Evolutionary conservation across 1,140 invertebrate genomes (phyloP).

Genomic region (Drosophila leontia): DNA sequence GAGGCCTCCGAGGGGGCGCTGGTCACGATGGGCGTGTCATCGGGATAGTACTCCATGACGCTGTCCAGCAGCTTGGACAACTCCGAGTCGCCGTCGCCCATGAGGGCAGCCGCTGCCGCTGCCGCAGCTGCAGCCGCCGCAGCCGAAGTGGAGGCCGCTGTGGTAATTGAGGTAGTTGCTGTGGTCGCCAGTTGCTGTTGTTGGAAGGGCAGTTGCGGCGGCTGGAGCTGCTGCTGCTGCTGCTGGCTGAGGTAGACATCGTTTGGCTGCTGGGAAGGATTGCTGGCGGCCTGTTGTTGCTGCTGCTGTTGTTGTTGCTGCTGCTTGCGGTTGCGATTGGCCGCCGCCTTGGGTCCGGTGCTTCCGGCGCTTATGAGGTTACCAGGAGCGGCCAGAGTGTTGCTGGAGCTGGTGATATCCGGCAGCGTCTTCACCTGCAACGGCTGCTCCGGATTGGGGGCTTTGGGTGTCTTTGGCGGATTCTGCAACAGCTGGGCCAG

Average conservation of each 20-base stretch:
- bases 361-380: conserved; percentile 71
- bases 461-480: conserved; percentile 87
- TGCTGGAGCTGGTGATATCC: conserved; percentile 87
- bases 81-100: conserved; percentile 87
- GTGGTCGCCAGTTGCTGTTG: conserved; percentile 75
- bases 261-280: conserved; percentile 79
- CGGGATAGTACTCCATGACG: conserved; percentile 92
- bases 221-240: conserved; percentile 79
- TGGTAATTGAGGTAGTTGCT: conserved; percentile 78
- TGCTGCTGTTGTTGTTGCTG: conserved; percentile 75
- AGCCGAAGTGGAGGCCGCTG: conserved; percentile 67
- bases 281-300: conserved; percentile 63
- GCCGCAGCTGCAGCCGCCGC: conserved; percentile 54
- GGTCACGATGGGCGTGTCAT: conserved; percentile 85
- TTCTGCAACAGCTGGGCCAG: conserved; percentile 93
- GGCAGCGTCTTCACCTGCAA: conserved; percentile 86
- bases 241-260: conserved; percentile 87
- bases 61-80: conserved; percentile 93
- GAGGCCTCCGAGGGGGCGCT: conserved; percentile 85
- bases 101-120: conserved; percentile 27
- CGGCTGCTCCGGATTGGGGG: conserved; percentile 89
- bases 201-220: conserved; percentile 64
- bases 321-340: conserved; percentile 70
- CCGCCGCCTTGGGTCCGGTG: conserved; percentile 65
- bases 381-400: conserved; percentile 63